Base-by-base conservation (phyloP, 2,888 invertebrate genomes). In the Netelia virgata region DNA sequence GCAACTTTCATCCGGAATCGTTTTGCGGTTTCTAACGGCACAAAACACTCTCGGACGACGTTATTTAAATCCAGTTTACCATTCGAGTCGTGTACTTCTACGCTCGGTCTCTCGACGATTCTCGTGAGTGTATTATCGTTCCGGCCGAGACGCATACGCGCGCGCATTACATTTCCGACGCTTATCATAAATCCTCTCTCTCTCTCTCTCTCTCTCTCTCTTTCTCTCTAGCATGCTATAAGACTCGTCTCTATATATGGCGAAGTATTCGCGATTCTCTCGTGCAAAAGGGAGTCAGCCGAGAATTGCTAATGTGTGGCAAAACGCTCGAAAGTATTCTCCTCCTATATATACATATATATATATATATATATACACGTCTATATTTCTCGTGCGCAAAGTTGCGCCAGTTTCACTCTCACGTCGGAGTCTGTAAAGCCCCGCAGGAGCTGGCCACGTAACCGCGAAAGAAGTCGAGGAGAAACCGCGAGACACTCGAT, bases 1-100 rank as follows among this genome's bases (percentile, higher is more conserved):
- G 41, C 66, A 80, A 83, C 79, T 83, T 83, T 83, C 79, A 79
- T 80, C 57, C 72, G 79, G 82, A 82, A 78, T 78, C 73, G 68
- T 43, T 53, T 78, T 75, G 83, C 61, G 79, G 75, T 72, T 28
- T 66, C 5, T 18, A 57, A 18, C 57, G 64, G 63, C 75, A 64
- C 64, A 64, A 72, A 72, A 79, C n/a, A 72, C 72, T 79, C 23
- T 59, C 18, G 59, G 28, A 28, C 64, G 57, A 79, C 64, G 64
- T 72, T 64, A 63, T 81, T 74, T 81, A 81, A 81, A 83, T 83
- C 77, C 43, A 78, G 82, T 83, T 83, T 66, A 53, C 61, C 64
- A 16, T n/a, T 69, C 69, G 14, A 47, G 11, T 61, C 74, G 57
- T 43, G 41, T 50, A 18, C 50, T 47, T 53, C 68, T 14, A 47